These are phyloP conservation scores for Phenganax stokvisi DNA, from an alignment of 92 coral and sea anemone genomes.

Conservation along the genomic window DNA sequence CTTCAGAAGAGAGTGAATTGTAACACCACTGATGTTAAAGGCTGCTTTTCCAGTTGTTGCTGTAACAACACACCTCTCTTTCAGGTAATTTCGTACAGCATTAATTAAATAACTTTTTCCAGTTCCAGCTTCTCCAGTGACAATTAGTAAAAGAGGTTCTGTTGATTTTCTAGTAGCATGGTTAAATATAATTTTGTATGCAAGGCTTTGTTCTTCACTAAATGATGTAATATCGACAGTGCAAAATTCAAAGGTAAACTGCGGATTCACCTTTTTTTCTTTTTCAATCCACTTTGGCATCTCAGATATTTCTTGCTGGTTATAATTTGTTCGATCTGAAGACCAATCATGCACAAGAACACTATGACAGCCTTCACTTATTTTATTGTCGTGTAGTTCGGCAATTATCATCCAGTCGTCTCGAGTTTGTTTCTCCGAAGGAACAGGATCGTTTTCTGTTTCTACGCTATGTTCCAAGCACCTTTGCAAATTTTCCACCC, in stretches of 20 bases:
- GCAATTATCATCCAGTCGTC: conserved; percentile 23
- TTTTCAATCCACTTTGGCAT: conserved; percentile 58
- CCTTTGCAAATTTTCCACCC: conserved; percentile 9
- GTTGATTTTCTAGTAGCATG: not conserved
- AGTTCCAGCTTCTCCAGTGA: conserved; percentile 50
- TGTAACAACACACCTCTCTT: conserved; percentile 42
- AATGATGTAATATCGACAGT: conserved; percentile 22
- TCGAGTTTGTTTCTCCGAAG: not conserved
- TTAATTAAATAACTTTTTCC: conserved; percentile 53
- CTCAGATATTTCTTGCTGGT: conserved; percentile 40
- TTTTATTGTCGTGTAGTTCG: not conserved
- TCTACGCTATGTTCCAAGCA: not conserved
- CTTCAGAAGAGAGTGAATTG: conserved; percentile 55
- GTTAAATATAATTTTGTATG: conserved; percentile 40
- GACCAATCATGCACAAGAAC: conserved; percentile 6
- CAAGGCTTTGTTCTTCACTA: conserved; percentile 47
- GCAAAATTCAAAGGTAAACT: not conserved
- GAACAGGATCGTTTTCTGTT: not conserved
- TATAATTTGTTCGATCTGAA: conserved; percentile 6
- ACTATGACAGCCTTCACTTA: not conserved
- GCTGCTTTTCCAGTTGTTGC: conserved; percentile 58
- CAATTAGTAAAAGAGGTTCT: conserved; percentile 50
- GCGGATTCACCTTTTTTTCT: conserved; percentile 35
- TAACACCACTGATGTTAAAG: conserved; percentile 45
- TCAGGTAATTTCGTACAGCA: conserved; percentile 39